Evolutionary conservation across 2,888 invertebrate genomes (phyloP).

Genomic region (Drosophila merina): DNA sequence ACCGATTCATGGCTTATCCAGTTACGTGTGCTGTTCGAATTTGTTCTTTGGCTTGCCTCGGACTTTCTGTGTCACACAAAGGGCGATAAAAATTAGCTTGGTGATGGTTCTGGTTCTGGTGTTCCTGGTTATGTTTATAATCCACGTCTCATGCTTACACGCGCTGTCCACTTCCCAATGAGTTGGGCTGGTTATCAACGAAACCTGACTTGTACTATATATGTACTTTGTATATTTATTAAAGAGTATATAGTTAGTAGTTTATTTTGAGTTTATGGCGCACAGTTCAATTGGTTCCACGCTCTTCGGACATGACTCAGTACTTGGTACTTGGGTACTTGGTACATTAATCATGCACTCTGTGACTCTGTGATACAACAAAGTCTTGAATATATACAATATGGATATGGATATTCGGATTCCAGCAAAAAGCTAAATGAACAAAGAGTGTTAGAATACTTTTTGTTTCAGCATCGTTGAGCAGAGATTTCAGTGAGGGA

Average conservation of each 20-base stretch:
- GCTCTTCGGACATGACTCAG: constrained; percentile 50
- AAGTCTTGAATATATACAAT: constrained; percentile 18
- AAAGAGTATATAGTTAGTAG: background rate
- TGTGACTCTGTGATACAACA: constrained; percentile 6
- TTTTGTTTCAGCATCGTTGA: constrained; percentile 48
- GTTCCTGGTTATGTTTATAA: constrained; percentile 20
- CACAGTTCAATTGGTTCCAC: constrained; percentile 48
- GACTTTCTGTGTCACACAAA: constrained; percentile 25
- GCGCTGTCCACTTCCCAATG: constrained; percentile 32
- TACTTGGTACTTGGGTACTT: background rate
- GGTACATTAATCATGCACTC: constrained; percentile 46
- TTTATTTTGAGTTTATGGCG: constrained; percentile 18
- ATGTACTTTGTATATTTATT: background rate
- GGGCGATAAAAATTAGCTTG: constrained; percentile 47
- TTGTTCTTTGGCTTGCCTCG: constrained; percentile 12
- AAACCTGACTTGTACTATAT: constrained; percentile 24
- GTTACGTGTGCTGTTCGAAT: constrained; percentile 44
- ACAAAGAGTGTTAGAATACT: constrained; percentile 43
- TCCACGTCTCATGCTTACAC: constrained; percentile 53
- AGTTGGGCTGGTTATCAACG: constrained; percentile 21
- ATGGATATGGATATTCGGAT: constrained; percentile 8
- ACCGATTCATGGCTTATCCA: constrained; percentile 19
- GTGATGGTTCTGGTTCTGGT: background rate
- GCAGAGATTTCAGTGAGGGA: constrained; percentile 29
- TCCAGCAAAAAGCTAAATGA: constrained; percentile 1